Evolutionary conservation across 2,888 invertebrate genomes (phyloP).

Genomic region (Coleophora deauratella): DNA sequence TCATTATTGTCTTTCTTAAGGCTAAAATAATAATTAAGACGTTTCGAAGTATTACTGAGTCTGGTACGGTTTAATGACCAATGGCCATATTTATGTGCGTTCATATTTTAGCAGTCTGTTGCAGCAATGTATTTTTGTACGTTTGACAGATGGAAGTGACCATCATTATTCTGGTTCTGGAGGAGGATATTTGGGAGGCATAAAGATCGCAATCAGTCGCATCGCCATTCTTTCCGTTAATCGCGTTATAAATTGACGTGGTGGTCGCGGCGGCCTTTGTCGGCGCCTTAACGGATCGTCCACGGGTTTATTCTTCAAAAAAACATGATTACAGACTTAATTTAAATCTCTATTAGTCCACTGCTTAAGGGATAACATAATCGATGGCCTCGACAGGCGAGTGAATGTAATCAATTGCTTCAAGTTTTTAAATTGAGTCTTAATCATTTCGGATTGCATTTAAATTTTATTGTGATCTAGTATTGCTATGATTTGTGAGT

Average conservation of each 20-base stretch:
- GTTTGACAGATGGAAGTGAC: slow-evolving; percentile 34
- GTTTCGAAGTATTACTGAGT: slow-evolving; percentile 54
- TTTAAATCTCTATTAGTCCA: slow-evolving; percentile 46
- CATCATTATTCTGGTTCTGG: slow-evolving; percentile 41
- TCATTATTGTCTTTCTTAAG: slow-evolving; percentile 67
- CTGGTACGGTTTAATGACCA: too few relatives aligned
- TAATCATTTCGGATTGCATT: not conserved
- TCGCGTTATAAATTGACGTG: slow-evolving; percentile 68
- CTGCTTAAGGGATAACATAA: slow-evolving; percentile 31
- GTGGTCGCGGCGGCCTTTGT: slow-evolving; percentile 58
- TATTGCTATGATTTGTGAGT: too few relatives aligned
- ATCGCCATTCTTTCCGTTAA: slow-evolving; percentile 64
- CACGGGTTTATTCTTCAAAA: slow-evolving; percentile 47
- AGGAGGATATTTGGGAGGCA: slow-evolving; percentile 44
- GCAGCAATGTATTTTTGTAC: slow-evolving; percentile 15
- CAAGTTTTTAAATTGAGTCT: slow-evolving; percentile 10
- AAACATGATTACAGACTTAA: slow-evolving; percentile 52
- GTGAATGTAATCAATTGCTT: slow-evolving; percentile 20
- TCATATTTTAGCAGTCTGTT: slow-evolving; percentile 41
- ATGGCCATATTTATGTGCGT: slow-evolving; percentile 41
- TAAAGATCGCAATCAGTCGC: slow-evolving; percentile 57
- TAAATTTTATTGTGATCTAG: not conserved
- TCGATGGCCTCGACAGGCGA: slow-evolving; percentile 21
- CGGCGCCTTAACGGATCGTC: slow-evolving; percentile 52
- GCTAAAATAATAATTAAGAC: slow-evolving; percentile 72